Percentiles rank a stretch among this genome's conserved stretches.
These are phyloP conservation scores for Aradus depressus DNA, from an alignment of 2,888 invertebrate species.

Conservation along the genomic window DNA sequence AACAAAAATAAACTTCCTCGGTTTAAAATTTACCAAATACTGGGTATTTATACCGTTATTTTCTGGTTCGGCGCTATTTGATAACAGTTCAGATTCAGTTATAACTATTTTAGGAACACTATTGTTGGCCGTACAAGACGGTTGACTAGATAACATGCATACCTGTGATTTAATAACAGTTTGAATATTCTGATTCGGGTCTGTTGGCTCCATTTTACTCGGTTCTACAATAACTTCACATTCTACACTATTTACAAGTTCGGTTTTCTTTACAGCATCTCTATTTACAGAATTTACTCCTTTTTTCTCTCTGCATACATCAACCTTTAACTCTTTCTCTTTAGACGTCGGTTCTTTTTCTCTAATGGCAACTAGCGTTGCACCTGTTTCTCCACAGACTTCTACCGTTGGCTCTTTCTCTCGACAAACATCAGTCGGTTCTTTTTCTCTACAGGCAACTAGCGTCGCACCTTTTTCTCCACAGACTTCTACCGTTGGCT, in stretches of 20 bases:
- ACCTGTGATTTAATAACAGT: not conserved
- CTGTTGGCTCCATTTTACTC: slow-evolving; percentile 1
- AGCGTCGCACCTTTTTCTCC: no score
- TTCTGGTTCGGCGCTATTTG: slow-evolving; percentile 22
- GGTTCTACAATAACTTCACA: slow-evolving; percentile 2
- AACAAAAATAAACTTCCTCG: slow-evolving; percentile 26
- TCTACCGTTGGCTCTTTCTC: no score
- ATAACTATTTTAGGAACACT: slow-evolving; percentile 29
- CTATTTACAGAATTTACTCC: no score
- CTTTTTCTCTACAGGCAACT: no score
- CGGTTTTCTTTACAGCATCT: no score
- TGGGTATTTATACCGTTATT: slow-evolving; percentile 11
- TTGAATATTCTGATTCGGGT: slow-evolving; percentile 4
- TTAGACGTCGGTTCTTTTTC: not conserved
- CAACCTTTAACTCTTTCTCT: not conserved
- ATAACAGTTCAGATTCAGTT: slow-evolving; percentile 26
- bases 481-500: no score
- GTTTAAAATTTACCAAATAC: slow-evolving; percentile 18
- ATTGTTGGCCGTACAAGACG: slow-evolving; percentile 1
- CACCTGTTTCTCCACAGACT: no score
- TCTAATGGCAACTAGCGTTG: no score
- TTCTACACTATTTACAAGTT: no score
- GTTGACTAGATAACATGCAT: slow-evolving; percentile 18
- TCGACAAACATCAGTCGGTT: no score
- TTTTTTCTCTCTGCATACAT: no score